phyloP scores from a whole-genome alignment of 2,797 vertebrate genomes.

The Prionace glauca region DNA sequence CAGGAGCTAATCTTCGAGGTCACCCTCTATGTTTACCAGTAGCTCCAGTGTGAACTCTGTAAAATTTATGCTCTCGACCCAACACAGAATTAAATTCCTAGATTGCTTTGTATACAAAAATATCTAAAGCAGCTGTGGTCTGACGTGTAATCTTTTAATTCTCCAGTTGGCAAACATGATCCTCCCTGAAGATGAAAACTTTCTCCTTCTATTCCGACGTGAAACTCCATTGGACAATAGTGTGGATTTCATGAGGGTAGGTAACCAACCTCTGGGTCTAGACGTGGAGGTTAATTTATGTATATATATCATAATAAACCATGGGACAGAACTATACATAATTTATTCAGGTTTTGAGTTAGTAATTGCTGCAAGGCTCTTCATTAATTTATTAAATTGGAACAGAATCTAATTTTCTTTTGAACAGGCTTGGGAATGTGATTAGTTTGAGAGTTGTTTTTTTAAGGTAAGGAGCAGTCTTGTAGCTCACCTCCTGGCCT shows the following conservation, averaged over 20 bases:
- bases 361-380: neutral
- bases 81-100: neutral
- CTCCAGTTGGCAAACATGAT: slow-evolving; percentile 80
- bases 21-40: neutral
- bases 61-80: neutral
- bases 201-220: slow-evolving; percentile 81
- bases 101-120: neutral
- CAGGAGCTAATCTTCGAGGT: neutral
- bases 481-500: neutral
- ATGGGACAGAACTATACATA: neutral
- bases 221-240: slow-evolving; percentile 88
- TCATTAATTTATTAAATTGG: neutral
- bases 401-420: neutral
- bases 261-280: slow-evolving; percentile 41
- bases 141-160: slow-evolving; percentile 34
- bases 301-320: neutral
- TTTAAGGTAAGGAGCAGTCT: neutral
- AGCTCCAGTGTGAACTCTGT: neutral
- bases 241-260: slow-evolving; percentile 90
- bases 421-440: too few species aligned
- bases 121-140: neutral
- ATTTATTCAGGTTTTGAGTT: neutral
- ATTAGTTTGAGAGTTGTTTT: neutral
- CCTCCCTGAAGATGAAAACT: slow-evolving; percentile 85
- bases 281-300: neutral